A percentile compares a stretch with the other conserved stretches of the same genome.
These are phyloP conservation scores for Galeopterus variegatus DNA, from an alignment of 2,113 vertebrate genomes.

Conservation along the genomic window DNA sequence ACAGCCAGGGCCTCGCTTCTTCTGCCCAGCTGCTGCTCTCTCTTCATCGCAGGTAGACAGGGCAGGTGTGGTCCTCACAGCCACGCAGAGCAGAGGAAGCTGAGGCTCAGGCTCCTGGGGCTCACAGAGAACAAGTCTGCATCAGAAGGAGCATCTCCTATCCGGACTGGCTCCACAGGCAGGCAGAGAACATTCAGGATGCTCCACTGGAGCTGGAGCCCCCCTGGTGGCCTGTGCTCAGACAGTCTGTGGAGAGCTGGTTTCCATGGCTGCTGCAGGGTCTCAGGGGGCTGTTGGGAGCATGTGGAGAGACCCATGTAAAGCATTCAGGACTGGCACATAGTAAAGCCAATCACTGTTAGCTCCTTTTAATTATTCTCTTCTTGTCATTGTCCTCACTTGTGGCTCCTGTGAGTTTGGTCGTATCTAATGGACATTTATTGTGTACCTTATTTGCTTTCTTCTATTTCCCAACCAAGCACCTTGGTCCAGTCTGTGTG, in stretches of 20 bases:
- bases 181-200: accelerated
- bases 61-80: background rate
- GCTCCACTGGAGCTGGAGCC: accelerated
- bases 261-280: background rate
- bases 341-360: background rate
- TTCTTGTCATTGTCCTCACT: background rate
- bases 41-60: background rate
- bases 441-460: background rate
- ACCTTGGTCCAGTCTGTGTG: accelerated
- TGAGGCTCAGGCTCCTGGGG: background rate
- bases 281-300: background rate
- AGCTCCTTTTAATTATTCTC: background rate
- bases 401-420: background rate
- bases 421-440: background rate
- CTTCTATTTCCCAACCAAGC: background rate
- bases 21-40: background rate
- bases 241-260: background rate
- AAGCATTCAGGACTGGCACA: accelerated
- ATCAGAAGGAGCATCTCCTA: accelerated
- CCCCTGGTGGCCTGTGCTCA: background rate
- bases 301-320: background rate
- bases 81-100: background rate
- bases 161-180: background rate
- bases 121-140: accelerated
- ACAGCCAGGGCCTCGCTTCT: no score